Conservation (phyloP, 2,888 invertebrate genomes). For the Drosophila pegasa region DNA sequence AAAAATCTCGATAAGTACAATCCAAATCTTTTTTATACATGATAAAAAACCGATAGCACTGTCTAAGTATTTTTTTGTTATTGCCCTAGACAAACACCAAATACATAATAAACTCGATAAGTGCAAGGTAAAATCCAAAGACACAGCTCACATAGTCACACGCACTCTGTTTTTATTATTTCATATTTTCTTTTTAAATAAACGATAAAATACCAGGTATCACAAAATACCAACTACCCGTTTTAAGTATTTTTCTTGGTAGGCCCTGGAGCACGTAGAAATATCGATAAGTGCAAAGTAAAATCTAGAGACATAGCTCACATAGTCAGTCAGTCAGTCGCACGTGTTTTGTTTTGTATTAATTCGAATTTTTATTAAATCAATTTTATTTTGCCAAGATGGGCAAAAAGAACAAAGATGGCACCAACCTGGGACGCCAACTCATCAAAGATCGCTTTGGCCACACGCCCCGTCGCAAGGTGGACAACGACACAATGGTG, state of each 20-base stretch:
- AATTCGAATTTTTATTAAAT: not conserved
- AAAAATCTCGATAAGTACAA: no score
- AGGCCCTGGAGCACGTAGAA: not conserved
- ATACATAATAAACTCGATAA: no score
- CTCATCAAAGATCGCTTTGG: constrained; percentile 92
- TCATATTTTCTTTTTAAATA: no score
- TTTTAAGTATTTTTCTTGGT: not conserved
- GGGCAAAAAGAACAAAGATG: constrained; percentile 90
- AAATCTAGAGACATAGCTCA: not conserved
- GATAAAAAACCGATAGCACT: no score
- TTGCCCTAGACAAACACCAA: no score
- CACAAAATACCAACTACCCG: constrained; percentile 2
- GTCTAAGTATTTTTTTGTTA: no score
- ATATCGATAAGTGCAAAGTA: not conserved
- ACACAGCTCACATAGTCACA: no score
- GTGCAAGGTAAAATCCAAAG: no score
- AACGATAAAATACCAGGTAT: constrained; percentile 1
- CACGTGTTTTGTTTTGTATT: constrained; percentile 48
- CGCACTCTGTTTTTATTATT: no score
- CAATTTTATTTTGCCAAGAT: constrained; percentile 83
- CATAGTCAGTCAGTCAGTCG: no score
- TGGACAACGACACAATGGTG: constrained; percentile 91
- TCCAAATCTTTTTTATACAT: no score
- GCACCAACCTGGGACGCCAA: constrained; percentile 87
- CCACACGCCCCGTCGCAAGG: constrained; percentile 87